These are phyloP conservation scores for Dasypolia templi DNA, from an alignment of 2,888 invertebrate genomes.

Conservation along the genomic window DNA sequence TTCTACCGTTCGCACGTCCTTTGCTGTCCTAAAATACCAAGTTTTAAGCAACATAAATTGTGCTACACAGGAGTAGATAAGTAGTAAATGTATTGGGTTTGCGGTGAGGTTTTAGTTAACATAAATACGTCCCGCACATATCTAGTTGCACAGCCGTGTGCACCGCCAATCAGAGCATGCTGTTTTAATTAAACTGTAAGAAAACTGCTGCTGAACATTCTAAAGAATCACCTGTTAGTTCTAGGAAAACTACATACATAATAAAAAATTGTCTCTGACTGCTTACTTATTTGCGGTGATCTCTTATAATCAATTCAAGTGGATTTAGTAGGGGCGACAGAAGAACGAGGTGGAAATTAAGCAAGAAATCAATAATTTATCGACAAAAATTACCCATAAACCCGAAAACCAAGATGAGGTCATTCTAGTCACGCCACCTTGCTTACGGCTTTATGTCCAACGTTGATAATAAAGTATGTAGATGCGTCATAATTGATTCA, in stretches of 20 bases:
- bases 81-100: constrained; percentile 42
- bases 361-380: constrained; percentile 20
- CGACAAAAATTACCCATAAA: constrained; percentile 26
- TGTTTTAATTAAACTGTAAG: constrained; percentile 52
- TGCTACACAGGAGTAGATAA: constrained; percentile 15
- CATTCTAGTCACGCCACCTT: constrained; percentile 53
- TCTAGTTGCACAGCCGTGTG: constrained; percentile 57
- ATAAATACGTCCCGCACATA: constrained; percentile 51
- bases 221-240: constrained; percentile 17
- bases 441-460: constrained; percentile 27
- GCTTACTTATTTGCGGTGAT: neutral
- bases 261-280: neutral
- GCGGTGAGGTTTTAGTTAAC: constrained; percentile 54
- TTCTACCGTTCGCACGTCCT: neutral
- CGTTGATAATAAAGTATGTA: constrained; percentile 32
- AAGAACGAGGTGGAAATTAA: neutral
- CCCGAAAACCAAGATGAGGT: constrained; percentile 56
- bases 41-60: constrained; percentile 17
- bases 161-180: constrained; percentile 62
- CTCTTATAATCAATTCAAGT: neutral
- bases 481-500: constrained; percentile 66
- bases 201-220: constrained; percentile 46
- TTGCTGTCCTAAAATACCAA: neutral
- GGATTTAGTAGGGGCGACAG: neutral
- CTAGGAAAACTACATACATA: neutral